Evolutionary conservation across 2,888 invertebrate species (phyloP).

Genomic region (Parnassius smintheus): DNA sequence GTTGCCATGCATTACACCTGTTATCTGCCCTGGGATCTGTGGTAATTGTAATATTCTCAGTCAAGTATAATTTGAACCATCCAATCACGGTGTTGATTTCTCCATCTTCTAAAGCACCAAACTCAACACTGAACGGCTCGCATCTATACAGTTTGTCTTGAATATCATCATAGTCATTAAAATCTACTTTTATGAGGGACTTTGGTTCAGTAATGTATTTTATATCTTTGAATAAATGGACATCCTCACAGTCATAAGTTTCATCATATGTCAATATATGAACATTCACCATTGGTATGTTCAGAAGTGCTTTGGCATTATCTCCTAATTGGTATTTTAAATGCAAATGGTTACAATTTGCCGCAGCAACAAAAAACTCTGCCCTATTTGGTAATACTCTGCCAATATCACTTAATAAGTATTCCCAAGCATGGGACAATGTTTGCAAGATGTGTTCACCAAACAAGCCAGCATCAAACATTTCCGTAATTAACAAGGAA

Average conservation of each 20-base stretch:
- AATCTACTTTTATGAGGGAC: conserved; percentile 82
- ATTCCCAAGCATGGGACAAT: conserved; percentile 85
- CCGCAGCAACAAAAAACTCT: conserved; percentile 83
- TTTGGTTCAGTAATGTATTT: conserved; percentile 81
- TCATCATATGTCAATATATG: conserved; percentile 64
- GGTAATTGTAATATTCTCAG: conserved; percentile 81
- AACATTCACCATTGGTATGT: conserved; percentile 46
- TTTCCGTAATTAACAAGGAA: conserved; percentile 87
- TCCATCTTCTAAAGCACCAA: conserved; percentile 69
- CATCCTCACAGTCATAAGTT: conserved; percentile 86
- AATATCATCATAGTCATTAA: conserved; percentile 80
- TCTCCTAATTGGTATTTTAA: conserved; percentile 66
- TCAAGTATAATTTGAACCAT: conserved; percentile 88
- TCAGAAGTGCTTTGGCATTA: conserved; percentile 48
- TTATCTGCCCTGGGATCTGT: conserved; percentile 79
- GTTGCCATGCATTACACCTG: conserved; percentile 87
- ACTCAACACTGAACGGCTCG: conserved; percentile 58
- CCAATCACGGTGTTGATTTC: conserved; percentile 84
- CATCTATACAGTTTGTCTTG: conserved; percentile 52
- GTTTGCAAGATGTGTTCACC: conserved; percentile 87
- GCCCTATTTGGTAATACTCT: conserved; percentile 83
- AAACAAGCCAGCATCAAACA: conserved; percentile 89
- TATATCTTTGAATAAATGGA: conserved; percentile 77
- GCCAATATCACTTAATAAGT: conserved; percentile 74
- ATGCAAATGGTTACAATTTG: conserved; percentile 77